Conservation (phyloP, 2,113 vertebrate species). For the Pterocles orientalis region DNA sequence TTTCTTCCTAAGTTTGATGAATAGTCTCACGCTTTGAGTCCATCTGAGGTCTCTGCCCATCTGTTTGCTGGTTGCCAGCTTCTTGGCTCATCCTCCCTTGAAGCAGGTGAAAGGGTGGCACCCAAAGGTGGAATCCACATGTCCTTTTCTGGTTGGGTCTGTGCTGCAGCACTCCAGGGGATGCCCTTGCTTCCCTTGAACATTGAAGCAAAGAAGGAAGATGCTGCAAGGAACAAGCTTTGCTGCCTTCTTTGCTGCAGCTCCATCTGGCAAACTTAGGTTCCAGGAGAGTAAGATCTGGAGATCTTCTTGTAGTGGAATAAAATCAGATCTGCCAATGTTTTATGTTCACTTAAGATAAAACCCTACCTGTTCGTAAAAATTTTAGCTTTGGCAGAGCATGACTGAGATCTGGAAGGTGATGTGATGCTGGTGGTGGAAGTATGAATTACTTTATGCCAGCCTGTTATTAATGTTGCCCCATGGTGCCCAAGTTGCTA, state of each 20-base stretch:
- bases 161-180: background rate
- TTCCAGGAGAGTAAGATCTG: background rate
- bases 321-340: background rate
- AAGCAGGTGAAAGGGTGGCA: background rate
- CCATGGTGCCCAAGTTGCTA: background rate
- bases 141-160: background rate
- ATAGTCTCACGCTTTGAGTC: background rate
- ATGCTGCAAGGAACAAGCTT: background rate
- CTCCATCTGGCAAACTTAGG: background rate
- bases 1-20: background rate
- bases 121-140: background rate
- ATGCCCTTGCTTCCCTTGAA: background rate
- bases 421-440: background rate
- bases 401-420: background rate
- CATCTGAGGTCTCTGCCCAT: background rate
- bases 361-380: background rate
- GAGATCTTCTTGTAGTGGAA: background rate
- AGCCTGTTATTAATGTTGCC: background rate
- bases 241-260: background rate
- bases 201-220: background rate
- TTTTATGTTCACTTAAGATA: background rate
- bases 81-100: background rate
- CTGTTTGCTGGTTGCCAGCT: background rate
- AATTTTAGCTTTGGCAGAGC: background rate
- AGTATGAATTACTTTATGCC: background rate